A percentile compares a stretch with the other conserved stretches of the same genome.
phyloP scores from a whole-genome alignment of 1,140 invertebrate species.

The Bombus huntii region DNA sequence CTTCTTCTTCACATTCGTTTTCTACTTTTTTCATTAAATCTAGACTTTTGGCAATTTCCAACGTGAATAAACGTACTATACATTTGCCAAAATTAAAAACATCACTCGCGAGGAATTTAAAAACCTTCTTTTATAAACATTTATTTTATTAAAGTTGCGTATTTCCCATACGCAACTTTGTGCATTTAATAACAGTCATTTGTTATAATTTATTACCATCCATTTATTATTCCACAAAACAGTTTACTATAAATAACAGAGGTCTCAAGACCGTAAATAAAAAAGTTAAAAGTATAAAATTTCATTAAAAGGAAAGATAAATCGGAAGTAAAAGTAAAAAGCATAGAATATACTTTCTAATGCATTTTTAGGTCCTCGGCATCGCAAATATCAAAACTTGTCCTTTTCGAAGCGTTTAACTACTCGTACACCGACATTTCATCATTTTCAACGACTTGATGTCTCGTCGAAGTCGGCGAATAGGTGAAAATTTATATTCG shows the following conservation, averaged over 20 bases:
- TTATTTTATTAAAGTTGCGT: not conserved
- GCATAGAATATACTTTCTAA: too few relatives aligned
- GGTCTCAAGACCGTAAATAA: too few relatives aligned
- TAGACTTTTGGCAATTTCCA: too few relatives aligned
- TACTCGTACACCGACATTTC: not conserved
- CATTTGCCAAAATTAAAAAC: not conserved
- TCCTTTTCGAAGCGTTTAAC: not conserved
- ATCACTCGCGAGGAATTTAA: not conserved
- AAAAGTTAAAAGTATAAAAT: too few relatives aligned
- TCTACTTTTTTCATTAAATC: not conserved
- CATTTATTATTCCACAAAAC: too few relatives aligned
- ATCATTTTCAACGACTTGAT: not conserved
- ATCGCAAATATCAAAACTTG: too few relatives aligned
- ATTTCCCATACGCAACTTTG: not conserved
- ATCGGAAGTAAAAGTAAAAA: too few relatives aligned
- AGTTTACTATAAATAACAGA: too few relatives aligned
- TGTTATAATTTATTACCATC: too few relatives aligned
- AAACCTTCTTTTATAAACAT: not conserved
- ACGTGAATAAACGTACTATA: not conserved
- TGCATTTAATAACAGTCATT: not conserved
- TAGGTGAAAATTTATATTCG: constrained; percentile 41
- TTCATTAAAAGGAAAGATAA: too few relatives aligned
- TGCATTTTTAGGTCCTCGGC: too few relatives aligned
- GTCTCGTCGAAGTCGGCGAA: not conserved
- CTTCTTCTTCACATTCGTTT: not conserved